Conservation (phyloP, 1,140 invertebrate genomes). For the Eciton burchellii region DNA sequence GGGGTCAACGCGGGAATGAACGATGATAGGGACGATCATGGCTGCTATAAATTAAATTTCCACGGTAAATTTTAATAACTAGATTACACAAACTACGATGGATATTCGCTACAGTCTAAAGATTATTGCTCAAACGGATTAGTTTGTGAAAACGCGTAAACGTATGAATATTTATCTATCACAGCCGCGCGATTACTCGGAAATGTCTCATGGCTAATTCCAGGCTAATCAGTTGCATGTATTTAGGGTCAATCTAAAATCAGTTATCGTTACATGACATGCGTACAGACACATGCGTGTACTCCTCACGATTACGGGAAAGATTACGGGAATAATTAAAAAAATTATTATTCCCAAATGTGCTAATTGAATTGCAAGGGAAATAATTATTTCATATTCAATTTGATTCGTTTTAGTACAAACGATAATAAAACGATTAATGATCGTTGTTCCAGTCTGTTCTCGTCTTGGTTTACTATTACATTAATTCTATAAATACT, state of each 20-base stretch:
- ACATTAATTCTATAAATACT: too few relatives aligned
- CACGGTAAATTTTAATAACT: slow-evolving; percentile 67
- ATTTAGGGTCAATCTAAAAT: neutral
- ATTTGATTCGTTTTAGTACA: too few relatives aligned
- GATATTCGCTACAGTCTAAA: neutral
- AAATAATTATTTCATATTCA: too few relatives aligned
- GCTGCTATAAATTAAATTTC: slow-evolving; percentile 68
- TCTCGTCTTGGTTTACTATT: too few relatives aligned
- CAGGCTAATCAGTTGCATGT: neutral
- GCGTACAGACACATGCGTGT: too few relatives aligned
- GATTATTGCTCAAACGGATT: slow-evolving; percentile 27
- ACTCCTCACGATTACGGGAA: too few relatives aligned
- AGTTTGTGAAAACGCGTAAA: neutral
- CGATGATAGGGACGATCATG: slow-evolving; percentile 68
- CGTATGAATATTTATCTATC: too few relatives aligned
- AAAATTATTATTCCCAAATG: neutral
- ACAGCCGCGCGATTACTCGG: neutral
- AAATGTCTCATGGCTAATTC: neutral
- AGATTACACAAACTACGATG: slow-evolving; percentile 58
- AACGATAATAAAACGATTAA: too few relatives aligned
- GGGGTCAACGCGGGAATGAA: slow-evolving; percentile 47
- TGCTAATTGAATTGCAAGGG: neutral
- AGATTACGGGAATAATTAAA: too few relatives aligned
- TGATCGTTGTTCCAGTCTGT: too few relatives aligned
- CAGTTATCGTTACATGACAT: too few relatives aligned